Conservation (phyloP, 2,888 invertebrate genomes). For the Sinopyrophorus schimmeli region DNA sequence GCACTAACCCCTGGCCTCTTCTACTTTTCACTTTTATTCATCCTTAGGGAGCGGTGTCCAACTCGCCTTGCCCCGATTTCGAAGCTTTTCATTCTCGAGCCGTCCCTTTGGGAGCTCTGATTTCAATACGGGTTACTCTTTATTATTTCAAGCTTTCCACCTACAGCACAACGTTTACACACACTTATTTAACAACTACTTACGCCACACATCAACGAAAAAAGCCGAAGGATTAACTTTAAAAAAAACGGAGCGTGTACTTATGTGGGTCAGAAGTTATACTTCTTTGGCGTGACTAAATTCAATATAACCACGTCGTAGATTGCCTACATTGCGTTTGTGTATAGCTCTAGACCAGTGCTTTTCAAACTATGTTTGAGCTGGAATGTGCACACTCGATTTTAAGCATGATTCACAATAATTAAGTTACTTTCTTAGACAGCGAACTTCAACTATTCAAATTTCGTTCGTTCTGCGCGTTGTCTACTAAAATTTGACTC, state of each 20-base stretch:
- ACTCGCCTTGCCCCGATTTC: constrained; percentile 48
- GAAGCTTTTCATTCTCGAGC: constrained; percentile 48
- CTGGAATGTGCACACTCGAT: too few species aligned
- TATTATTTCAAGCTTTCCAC: constrained; percentile 32
- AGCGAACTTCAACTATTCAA: too few species aligned
- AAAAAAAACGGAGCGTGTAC: too few species aligned
- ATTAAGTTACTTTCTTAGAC: too few species aligned
- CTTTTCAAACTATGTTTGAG: too few species aligned
- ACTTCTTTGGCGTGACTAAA: too few species aligned
- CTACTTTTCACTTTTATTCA: constrained; percentile 56
- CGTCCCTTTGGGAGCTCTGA: constrained; percentile 49
- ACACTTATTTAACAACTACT: constrained; percentile 22
- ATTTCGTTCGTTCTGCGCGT: constrained; percentile 1
- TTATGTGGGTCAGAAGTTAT: too few species aligned
- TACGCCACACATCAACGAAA: constrained; percentile 14
- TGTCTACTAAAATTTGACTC: constrained; percentile 5
- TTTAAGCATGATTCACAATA: too few species aligned
- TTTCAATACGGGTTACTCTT: constrained; percentile 49
- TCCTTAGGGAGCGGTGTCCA: constrained; percentile 54
- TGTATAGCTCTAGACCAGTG: too few species aligned
- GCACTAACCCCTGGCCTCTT: constrained; percentile 40
- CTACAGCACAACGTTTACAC: constrained; percentile 25
- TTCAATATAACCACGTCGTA: too few species aligned
- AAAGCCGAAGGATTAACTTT: too few species aligned
- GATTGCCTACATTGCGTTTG: too few species aligned